phyloP scores from a whole-genome alignment of 2,888 invertebrate genomes.

The Amiota minor region DNA sequence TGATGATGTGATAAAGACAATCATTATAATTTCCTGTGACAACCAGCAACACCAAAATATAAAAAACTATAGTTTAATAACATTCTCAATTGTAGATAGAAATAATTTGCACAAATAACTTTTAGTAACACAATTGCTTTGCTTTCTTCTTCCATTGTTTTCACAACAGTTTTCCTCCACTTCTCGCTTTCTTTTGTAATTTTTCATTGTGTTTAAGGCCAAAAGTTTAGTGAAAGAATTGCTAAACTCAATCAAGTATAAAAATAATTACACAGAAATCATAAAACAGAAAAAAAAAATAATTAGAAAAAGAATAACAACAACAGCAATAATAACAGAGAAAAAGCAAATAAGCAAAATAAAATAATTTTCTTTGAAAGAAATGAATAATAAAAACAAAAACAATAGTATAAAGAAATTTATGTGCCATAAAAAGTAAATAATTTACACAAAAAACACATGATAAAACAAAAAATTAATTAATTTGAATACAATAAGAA shows the following conservation, averaged over 20 bases:
- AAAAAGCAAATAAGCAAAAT: neutral
- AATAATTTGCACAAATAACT: neutral
- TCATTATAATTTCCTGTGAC: too few relatives aligned
- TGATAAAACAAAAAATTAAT: constrained; percentile 8
- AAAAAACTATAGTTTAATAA: too few relatives aligned
- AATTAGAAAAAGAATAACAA: constrained; percentile 25
- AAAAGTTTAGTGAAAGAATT: constrained; percentile 8
- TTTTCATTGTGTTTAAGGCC: neutral
- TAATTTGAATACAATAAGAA: neutral
- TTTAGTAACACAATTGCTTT: neutral
- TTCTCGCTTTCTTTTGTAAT: neutral
- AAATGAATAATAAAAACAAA: too few relatives aligned
- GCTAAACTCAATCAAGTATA: constrained; percentile 25
- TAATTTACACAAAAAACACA: constrained; percentile 6
- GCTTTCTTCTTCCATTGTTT: neutral
- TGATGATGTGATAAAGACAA: too few relatives aligned
- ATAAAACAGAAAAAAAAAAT: constrained; percentile 30
- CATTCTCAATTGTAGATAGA: neutral
- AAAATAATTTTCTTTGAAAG: too few relatives aligned
- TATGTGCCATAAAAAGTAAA: neutral
- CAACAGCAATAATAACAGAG: constrained; percentile 6
- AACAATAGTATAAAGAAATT: neutral
- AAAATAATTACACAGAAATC: constrained; percentile 25
- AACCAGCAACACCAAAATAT: too few relatives aligned
- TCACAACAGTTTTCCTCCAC: neutral